A percentile compares a stretch with the other conserved stretches of the same genome.
phyloP scores from a whole-genome alignment of 2,888 invertebrate genomes.

The Coecobrya sp. region DNA sequence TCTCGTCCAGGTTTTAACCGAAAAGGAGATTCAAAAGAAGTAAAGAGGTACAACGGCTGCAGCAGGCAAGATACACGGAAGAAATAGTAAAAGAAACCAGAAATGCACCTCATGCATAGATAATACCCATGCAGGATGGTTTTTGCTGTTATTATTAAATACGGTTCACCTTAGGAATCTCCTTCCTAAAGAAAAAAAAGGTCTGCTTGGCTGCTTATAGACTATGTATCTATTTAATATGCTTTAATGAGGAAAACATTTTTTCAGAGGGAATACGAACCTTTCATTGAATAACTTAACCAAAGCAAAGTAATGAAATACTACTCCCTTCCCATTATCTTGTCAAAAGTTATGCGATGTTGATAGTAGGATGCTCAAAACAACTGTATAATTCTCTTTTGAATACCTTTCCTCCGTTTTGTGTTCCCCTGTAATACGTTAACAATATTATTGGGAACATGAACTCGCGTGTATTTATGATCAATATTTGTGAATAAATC shows the following conservation, averaged over 20 bases:
- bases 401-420: background rate
- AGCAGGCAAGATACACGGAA: background rate
- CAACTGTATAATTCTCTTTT: background rate
- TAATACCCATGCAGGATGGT: background rate
- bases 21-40: background rate
- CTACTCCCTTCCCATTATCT: slow-evolving; percentile 26
- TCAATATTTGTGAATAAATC: too few species aligned
- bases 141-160: slow-evolving; percentile 28
- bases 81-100: slow-evolving; percentile 27
- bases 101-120: slow-evolving; percentile 44
- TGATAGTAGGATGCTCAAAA: background rate
- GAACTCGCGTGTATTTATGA: too few species aligned
- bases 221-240: slow-evolving; percentile 30
- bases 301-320: slow-evolving; percentile 2
- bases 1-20: slow-evolving; percentile 21
- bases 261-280: background rate
- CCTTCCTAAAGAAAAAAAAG: background rate
- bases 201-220: background rate
- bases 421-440: too few species aligned
- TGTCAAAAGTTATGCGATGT: slow-evolving; percentile 19
- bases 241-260: slow-evolving; percentile 48
- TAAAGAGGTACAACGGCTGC: background rate
- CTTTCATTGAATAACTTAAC: slow-evolving; percentile 28
- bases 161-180: slow-evolving; percentile 23
- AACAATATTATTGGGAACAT: too few species aligned